Evolutionary conservation across 1,140 invertebrate genomes (phyloP).

Genomic region (Glossosoma conforme): DNA sequence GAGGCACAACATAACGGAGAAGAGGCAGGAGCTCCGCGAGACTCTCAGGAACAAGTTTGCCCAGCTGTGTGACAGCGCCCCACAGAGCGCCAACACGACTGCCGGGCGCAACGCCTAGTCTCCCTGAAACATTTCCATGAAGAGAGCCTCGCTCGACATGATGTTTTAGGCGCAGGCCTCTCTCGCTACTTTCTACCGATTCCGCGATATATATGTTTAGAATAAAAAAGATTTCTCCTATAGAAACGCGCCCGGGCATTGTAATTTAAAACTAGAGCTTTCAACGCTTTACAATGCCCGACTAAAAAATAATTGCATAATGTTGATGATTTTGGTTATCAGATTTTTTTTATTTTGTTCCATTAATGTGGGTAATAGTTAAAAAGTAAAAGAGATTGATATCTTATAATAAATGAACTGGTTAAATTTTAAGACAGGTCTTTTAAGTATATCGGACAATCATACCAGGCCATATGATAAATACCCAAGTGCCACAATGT

Average conservation of each 20-base stretch:
- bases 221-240: slow-evolving; percentile 16
- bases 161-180: too few relatives aligned
- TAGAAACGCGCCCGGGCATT: too few relatives aligned
- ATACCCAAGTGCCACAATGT: too few relatives aligned
- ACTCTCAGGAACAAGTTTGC: slow-evolving; percentile 77
- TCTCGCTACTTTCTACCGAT: too few relatives aligned
- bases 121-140: too few relatives aligned
- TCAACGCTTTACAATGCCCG: slow-evolving; percentile 11
- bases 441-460: too few relatives aligned
- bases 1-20: slow-evolving; percentile 68
- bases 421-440: too few relatives aligned
- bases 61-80: slow-evolving; percentile 60
- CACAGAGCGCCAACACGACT: slow-evolving; percentile 23
- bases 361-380: too few relatives aligned
- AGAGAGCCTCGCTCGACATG: too few relatives aligned
- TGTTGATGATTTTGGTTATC: slow-evolving; percentile 17
- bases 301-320: slow-evolving; percentile 8
- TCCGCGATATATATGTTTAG: slow-evolving; percentile 18
- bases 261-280: slow-evolving; percentile 14
- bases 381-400: slow-evolving; percentile 12
- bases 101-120: too few relatives aligned
- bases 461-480: too few relatives aligned
- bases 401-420: too few relatives aligned
- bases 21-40: slow-evolving; percentile 75
- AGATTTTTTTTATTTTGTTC: slow-evolving; percentile 23